These are phyloP conservation scores for Arnoldichthys spilopterus DNA, from an alignment of 2,797 vertebrate species.

Conservation along the genomic window DNA sequence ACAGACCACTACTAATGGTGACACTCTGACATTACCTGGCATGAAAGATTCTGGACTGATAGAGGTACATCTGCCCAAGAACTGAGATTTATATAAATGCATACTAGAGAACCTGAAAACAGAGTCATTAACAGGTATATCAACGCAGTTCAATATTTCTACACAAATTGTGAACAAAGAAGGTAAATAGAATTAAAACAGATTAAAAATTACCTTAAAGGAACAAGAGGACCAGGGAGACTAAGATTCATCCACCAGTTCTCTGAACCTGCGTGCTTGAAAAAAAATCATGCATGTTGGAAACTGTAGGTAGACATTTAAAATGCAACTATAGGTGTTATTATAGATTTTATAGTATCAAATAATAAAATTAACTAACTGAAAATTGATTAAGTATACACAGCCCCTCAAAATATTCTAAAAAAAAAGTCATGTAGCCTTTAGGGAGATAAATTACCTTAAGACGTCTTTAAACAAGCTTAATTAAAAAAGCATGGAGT, in stretches of 20 bases:
- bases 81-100: constrained; percentile 48
- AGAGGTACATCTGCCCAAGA: constrained; percentile 69
- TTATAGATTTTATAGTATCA: too few species aligned
- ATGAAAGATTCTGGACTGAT: constrained; percentile 46
- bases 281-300: neutral
- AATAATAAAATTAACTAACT: too few species aligned
- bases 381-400: too few species aligned
- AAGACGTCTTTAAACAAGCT: too few species aligned
- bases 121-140: constrained; percentile 35
- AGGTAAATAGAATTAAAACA: neutral
- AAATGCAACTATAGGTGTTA: too few species aligned
- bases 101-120: constrained; percentile 60
- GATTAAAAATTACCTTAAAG: constrained; percentile 62
- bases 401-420: too few species aligned
- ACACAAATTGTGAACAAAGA: too few species aligned
- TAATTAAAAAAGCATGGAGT: too few species aligned
- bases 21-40: constrained; percentile 57
- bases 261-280: constrained; percentile 53
- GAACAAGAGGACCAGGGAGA: constrained; percentile 52
- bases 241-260: constrained; percentile 75
- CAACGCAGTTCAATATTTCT: neutral
- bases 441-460: too few species aligned
- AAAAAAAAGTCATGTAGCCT: too few species aligned
- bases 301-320: neutral
- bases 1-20: too few species aligned